Evolutionary conservation across 2,113 vertebrate species (phyloP), one percentile per base, ranked within the genome.

Genomic region (Perca flavescens): DNA sequence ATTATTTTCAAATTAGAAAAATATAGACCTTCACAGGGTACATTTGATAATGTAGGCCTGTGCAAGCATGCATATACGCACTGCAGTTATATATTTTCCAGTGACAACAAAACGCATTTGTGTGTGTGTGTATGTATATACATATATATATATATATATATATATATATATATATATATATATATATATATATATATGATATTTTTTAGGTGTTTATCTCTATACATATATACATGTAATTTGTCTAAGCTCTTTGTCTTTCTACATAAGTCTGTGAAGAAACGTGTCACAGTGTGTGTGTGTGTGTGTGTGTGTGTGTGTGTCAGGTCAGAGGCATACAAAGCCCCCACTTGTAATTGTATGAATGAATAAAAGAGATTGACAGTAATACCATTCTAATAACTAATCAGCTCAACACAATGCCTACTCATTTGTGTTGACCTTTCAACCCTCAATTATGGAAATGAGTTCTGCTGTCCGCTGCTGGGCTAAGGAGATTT

Each of bases 381-480:
- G 93, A 94, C 90, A 94, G 90, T 95, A 93, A 95, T 95, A 94
- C 93, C 91, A 88, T 93, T 94, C 92, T 95, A 95, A 95, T 95
- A 95, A 95, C 94, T 95, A 94, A 95, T 96, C 92, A 90, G 93
- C 92, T 91, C 93, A 92, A 91, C 92, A 94, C 91, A 93, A 92
- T 93, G 92, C 87, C 90, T 89, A 82, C 91, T 93, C 94, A 94
- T 94, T 95, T 94, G 90, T 28, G 86, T 91, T 95, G 94, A 95
- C 95, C 95, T 94, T 95, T 95, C 91, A 93, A 94, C 94, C 93
- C 93, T 89, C 92, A 95, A 95, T 96, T 95, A 95, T 95, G 95
- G 91, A 96, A 95, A 95, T 95, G 77, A 93, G 92, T 79, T 70
- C 67, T 70, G 85, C 87, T 91, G 91, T 94, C 92, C 87, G 84